A percentile compares a stretch with the other conserved stretches of the same genome.
Conservation (phyloP, 2,113 vertebrate genomes). For the Notechis scutatus region DNA sequence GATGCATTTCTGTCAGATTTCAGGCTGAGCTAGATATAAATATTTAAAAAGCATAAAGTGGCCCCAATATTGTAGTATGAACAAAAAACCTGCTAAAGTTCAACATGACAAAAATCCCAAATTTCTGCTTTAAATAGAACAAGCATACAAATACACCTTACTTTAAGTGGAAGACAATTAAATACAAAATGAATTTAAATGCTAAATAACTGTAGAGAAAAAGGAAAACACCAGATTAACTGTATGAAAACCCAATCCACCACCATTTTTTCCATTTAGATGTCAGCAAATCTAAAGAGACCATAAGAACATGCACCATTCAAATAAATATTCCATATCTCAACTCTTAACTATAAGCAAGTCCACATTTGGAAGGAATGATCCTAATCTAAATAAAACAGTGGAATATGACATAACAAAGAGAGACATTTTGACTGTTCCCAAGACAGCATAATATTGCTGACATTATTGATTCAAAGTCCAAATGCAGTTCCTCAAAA, state of each 20-base stretch:
- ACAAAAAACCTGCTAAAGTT: neutral
- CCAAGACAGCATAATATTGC: neutral
- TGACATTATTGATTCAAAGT: neutral
- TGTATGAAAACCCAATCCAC: neutral
- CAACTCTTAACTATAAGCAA: neutral
- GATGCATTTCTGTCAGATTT: neutral
- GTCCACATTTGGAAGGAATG: neutral
- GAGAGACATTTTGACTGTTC: neutral
- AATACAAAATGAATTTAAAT: neutral
- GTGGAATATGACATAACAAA: neutral
- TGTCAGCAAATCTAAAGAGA: neutral
- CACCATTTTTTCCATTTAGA: neutral
- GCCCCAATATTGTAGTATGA: neutral
- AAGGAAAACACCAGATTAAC: neutral
- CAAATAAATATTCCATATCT: neutral
- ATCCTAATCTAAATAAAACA: neutral
- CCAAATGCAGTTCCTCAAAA: neutral
- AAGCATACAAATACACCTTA: neutral
- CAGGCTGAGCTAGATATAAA: neutral
- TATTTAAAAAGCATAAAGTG: neutral
- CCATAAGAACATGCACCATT: neutral
- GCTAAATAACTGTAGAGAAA: neutral
- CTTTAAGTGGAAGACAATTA: neutral
- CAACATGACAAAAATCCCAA: neutral
- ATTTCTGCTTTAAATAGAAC: neutral